These are phyloP conservation scores for Limosa lapponica DNA, from an alignment of 2,797 vertebrate species.

Conservation along the genomic window DNA sequence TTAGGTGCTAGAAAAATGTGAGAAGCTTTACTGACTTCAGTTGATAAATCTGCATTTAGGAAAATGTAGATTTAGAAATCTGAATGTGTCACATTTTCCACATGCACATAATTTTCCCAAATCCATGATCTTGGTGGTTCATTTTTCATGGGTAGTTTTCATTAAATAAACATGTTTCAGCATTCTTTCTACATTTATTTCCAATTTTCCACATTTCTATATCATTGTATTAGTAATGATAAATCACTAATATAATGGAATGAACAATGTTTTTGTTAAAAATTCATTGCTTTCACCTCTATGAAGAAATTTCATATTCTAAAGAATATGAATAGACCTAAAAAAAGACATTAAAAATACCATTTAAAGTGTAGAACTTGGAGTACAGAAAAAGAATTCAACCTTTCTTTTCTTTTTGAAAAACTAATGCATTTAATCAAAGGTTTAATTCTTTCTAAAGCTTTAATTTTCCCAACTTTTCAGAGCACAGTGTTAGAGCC, in stretches of 20 bases:
- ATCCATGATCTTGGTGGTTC: constrained; percentile 6
- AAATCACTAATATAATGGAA: constrained; percentile 49
- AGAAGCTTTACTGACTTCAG: background rate
- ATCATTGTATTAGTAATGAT: constrained; percentile 63
- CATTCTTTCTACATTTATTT: constrained; percentile 54
- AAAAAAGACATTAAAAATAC: constrained; percentile 46
- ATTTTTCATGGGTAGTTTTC: constrained; percentile 58
- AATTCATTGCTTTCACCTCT: constrained; percentile 62
- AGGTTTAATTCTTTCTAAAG: constrained; percentile 37
- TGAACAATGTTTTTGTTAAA: constrained; percentile 64
- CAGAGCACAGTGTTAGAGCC: background rate
- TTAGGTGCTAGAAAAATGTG: background rate
- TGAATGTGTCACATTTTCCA: constrained; percentile 7
- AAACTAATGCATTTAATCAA: constrained; percentile 63
- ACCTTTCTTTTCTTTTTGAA: constrained; percentile 34
- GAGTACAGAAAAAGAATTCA: constrained; percentile 4
- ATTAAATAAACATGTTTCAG: constrained; percentile 47
- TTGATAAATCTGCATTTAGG: constrained; percentile 16
- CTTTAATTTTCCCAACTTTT: constrained; percentile 45
- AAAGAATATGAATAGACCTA: constrained; percentile 17
- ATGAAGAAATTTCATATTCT: constrained; percentile 53
- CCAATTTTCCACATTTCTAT: constrained; percentile 48
- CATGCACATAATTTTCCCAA: constrained; percentile 8
- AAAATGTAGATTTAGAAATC: constrained; percentile 25
- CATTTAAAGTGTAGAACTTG: constrained; percentile 12